phyloP scores from a whole-genome alignment of 2,888 invertebrate species.

The Leucania comma region DNA sequence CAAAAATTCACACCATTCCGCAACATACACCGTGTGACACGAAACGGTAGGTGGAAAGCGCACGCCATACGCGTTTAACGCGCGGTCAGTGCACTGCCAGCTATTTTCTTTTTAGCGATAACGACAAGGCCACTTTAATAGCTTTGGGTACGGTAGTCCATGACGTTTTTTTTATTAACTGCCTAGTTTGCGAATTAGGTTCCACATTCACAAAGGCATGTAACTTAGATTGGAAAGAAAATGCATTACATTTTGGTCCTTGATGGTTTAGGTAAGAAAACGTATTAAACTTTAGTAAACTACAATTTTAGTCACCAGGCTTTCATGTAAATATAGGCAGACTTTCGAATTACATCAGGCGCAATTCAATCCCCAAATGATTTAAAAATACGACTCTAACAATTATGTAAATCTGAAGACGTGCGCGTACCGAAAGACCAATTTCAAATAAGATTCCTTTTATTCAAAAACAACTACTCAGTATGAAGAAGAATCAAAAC shows the following conservation, averaged over 20 bases:
- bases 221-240: constrained; percentile 45
- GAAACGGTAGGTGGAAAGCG: constrained; percentile 65
- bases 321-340: background rate
- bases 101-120: constrained; percentile 86
- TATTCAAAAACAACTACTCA: background rate
- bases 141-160: constrained; percentile 84
- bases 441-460: background rate
- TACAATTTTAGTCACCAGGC: background rate
- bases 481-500: background rate
- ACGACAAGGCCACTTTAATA: constrained; percentile 86
- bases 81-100: constrained; percentile 79
- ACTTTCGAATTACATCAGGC: background rate
- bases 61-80: constrained; percentile 51
- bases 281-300: background rate
- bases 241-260: constrained; percentile 9
- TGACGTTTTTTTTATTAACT: constrained; percentile 74
- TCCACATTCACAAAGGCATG: constrained; percentile 54
- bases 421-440: constrained; percentile 11
- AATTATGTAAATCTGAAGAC: constrained; percentile 1
- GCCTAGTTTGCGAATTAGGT: constrained; percentile 70
- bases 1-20: constrained; percentile 58
- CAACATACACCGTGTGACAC: constrained; percentile 59
- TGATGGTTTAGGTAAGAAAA: constrained; percentile 13
- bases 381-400: background rate
- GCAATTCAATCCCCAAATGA: background rate